Conservation (phyloP, 2,888 invertebrate genomes). For the Xiphydria camelus region DNA sequence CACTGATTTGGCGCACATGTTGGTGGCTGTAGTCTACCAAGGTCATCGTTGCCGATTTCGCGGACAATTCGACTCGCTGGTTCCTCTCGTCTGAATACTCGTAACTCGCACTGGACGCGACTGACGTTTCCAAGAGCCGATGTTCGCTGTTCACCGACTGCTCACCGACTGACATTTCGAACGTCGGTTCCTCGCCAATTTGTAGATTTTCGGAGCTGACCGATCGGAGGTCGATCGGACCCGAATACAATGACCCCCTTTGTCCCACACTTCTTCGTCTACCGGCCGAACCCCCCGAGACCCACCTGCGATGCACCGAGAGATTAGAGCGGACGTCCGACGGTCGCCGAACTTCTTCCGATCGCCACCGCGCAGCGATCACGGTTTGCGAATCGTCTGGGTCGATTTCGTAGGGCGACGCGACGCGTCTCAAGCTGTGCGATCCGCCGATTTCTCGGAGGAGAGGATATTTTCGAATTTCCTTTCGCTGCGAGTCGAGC, state of each 20-base stretch:
- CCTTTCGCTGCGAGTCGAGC: no score
- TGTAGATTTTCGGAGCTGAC: constrained; percentile 24
- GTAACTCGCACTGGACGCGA: not conserved
- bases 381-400: no score
- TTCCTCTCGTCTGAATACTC: not conserved
- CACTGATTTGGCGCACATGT: constrained; percentile 1
- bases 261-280: constrained; percentile 6
- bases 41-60: constrained; percentile 15
- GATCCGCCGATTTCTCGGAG: no score
- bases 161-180: constrained; percentile 28
- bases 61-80: not conserved
- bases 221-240: constrained; percentile 18
- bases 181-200: constrained; percentile 29
- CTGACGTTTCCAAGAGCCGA: constrained; percentile 7
- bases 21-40: constrained; percentile 14
- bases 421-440: no score
- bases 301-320: constrained; percentile 22
- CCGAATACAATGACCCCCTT: constrained; percentile 17
- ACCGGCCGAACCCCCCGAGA: no score
- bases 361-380: no score
- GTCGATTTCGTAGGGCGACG: no score
- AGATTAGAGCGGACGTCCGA: constrained; percentile 9
- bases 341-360: constrained; percentile 9
- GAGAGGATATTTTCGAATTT: no score
- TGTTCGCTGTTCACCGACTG: constrained; percentile 20